Evolutionary conservation across 2,113 vertebrate species (phyloP).

Genomic region (Guaruba guarouba): DNA sequence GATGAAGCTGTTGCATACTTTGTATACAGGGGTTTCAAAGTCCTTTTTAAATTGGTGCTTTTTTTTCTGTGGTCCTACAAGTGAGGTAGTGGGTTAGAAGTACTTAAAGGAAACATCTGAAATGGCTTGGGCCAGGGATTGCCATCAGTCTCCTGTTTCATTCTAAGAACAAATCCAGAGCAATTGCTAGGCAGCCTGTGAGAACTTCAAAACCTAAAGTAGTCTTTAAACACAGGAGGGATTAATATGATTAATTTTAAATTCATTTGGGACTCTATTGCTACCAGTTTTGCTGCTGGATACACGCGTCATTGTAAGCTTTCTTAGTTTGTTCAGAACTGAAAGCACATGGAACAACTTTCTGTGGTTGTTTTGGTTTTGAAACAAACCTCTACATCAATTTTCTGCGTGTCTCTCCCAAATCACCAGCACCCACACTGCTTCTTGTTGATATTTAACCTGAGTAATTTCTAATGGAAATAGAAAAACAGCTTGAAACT

Average conservation of each 20-base stretch:
- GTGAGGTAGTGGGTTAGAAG: neutral
- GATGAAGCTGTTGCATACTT: neutral
- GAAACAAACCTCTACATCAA: rapidly evolving
- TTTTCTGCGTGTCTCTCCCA: neutral
- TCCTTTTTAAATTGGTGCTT: neutral
- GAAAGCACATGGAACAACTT: neutral
- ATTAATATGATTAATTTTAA: neutral
- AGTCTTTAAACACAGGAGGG: neutral
- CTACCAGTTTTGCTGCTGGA: neutral
- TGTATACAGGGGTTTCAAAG: neutral
- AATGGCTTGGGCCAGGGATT: neutral
- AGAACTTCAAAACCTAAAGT: neutral
- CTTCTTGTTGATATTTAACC: neutral
- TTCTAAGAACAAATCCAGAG: neutral
- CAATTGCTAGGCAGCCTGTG: neutral
- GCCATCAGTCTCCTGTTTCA: neutral
- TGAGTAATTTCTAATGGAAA: neutral
- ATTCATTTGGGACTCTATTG: neutral
- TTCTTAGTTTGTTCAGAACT: neutral
- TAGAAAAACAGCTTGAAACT: neutral
- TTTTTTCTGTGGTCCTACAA: neutral
- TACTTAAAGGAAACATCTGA: neutral
- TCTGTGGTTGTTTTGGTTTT: neutral
- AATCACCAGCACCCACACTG: neutral
- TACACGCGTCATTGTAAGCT: neutral